Evolutionary conservation across 2,888 invertebrate genomes (phyloP).

Genomic region (Neoascia interrupta): DNA sequence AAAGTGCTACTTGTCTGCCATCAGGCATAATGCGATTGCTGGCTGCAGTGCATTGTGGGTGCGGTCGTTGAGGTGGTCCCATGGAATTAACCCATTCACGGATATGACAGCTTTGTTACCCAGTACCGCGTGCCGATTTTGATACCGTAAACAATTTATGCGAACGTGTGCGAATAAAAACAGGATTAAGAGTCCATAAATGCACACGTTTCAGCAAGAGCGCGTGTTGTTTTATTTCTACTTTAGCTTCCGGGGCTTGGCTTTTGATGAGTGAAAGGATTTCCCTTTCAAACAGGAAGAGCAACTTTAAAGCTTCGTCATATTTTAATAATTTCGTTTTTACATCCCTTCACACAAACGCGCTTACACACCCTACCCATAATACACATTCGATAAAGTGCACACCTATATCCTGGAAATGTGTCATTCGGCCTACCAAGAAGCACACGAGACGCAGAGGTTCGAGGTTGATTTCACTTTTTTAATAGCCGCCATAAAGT

Average conservation of each 20-base stretch:
- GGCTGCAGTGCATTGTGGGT: constrained; percentile 23
- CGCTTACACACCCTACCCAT: not conserved
- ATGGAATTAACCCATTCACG: constrained; percentile 50
- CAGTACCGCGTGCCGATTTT: constrained; percentile 22
- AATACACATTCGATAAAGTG: no score
- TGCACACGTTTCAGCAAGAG: no score
- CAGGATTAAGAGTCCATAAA: constrained; percentile 49
- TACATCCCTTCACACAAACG: constrained; percentile 5
- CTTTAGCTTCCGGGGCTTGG: constrained; percentile 41
- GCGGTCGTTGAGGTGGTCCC: constrained; percentile 35
- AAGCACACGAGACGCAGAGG: no score
- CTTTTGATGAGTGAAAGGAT: constrained; percentile 30
- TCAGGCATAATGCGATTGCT: constrained; percentile 44
- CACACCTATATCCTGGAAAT: no score
- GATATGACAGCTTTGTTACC: constrained; percentile 34
- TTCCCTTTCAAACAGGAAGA: not conserved
- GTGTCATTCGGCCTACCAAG: no score
- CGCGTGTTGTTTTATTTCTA: no score
- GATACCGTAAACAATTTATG: constrained; percentile 26
- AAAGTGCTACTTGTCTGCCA: constrained; percentile 25
- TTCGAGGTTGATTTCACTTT: no score
- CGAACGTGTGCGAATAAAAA: constrained; percentile 42
- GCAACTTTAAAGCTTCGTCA: constrained; percentile 17
- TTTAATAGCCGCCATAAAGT: no score
- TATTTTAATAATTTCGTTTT: constrained; percentile 40